Percentiles rank a stretch among this genome's conserved stretches.
Evolutionary conservation across 53 echinoderm and acorn worm genomes (phyloP).

Genomic region (Holothuria leucospilota): DNA sequence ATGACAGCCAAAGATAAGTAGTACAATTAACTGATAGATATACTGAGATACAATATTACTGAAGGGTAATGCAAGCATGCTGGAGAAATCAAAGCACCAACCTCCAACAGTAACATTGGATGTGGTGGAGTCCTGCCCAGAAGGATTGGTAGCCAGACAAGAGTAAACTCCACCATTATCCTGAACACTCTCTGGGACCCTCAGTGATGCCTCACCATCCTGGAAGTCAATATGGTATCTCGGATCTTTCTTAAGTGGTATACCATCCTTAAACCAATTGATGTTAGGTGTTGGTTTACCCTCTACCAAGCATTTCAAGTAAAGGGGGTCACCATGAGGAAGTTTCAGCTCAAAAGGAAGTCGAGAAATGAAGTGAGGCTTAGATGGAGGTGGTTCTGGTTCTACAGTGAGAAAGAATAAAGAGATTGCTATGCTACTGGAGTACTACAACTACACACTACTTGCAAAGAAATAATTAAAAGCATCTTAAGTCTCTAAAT

Average conservation of each 20-base stretch:
- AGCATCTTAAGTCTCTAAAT: too few relatives aligned
- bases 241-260: constrained; percentile 65
- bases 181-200: constrained; percentile 10
- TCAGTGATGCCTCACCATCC: constrained; percentile 34
- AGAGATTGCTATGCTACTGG: not conserved
- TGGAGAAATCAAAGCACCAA: constrained; percentile 7
- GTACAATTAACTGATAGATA: too few relatives aligned
- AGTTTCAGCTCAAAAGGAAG: constrained; percentile 61
- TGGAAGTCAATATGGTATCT: constrained; percentile 42
- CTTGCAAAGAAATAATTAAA: too few relatives aligned
- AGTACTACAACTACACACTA: too few relatives aligned
- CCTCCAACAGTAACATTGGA: constrained; percentile 81
- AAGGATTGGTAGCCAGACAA: constrained; percentile 79
- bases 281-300: constrained; percentile 87
- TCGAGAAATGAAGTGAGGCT: constrained; percentile 45
- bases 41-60: too few relatives aligned
- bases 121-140: constrained; percentile 74
- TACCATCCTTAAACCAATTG: constrained; percentile 87
- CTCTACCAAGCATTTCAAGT: constrained; percentile 75
- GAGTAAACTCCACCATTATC: constrained; percentile 81
- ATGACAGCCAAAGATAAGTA: too few relatives aligned
- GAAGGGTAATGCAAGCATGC: too few relatives aligned
- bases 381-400: constrained; percentile 46
- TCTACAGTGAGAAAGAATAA: not conserved
- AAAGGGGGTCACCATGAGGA: constrained; percentile 72